Evolutionary conservation across 2,888 invertebrate species (phyloP), one percentile per base, ranked within the genome.

Genomic region (Ecdyonurus torrentis): DNA sequence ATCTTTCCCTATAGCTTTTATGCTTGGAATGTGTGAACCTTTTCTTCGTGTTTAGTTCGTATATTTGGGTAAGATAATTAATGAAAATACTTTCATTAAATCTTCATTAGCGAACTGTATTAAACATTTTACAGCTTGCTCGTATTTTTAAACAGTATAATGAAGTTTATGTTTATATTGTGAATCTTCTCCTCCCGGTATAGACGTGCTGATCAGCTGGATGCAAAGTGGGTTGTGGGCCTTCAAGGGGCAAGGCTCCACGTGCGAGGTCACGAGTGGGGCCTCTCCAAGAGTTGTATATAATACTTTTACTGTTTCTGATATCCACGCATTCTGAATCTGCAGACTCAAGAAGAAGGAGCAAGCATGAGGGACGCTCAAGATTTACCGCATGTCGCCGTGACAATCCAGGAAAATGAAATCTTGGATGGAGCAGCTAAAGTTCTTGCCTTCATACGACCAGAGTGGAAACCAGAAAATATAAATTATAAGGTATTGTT

Each of bases 401-500:
- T 86, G 65, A 79, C 78, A 68, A 79, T 87, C 68, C 78, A 84
- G 68, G 87, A 89, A 73, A 77, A 82, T 71, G 78, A 85, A 72
- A 77, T 89, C 60, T 78, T 82, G 67, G 75, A 76, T 55, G 90
- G 87, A 68, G 86, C 89, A 62, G 74, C 78, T 67, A 76, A 83
- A 72, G 77, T 91, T 69, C 76, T 91, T 64, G 76, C 80, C 74
- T 76, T 75, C 60, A 81, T 91, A 67, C 80, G 88, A 71, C 87
- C 90, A 20, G 69, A 78, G 55, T 92, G 91, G 91, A 74, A 79
- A 63, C 69, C 76, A 65, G 78, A 81, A 67, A 76, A 80, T 69
- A 78, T 90, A 65, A 78, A 80, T 70, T 84, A 85, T 73, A 89
- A 89, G 85, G 91, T 91, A 78, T 67, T 70, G 52, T 23, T 2